Base-by-base conservation (phyloP, 1,140 invertebrate species). In the Drosophila sp. region DNA sequence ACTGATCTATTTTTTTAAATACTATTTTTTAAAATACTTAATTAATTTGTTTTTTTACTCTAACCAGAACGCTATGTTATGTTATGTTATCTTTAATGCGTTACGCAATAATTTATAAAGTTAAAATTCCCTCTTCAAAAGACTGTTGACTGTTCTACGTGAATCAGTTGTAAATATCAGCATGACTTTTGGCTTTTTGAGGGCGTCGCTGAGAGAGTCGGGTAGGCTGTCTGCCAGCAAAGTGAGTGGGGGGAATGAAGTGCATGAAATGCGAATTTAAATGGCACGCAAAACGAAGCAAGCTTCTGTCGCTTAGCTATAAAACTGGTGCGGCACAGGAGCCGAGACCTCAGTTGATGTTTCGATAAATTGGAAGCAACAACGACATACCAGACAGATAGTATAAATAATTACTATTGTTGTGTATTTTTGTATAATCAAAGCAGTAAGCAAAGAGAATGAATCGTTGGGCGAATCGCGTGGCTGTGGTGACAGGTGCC, bases 401-500 rank as follows among this genome's bases (percentile, higher is more conserved):
- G n/a, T n/a, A n/a, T n/a, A n/a, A n/a, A n/a, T n/a, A n/a, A n/a
- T n/a, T n/a, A n/a, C n/a, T n/a, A n/a, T n/a, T n/a, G n/a, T n/a
- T n/a, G n/a, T n/a, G n/a, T n/a, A 38, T 2, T 48, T 48, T 2
- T 11, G n/a, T 16, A 14, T 18, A 51, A 53, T 36, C 0, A 13
- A 53, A 53, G 18, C 36, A 38, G 64, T n/a, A 64, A 50, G 32
- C 16, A 14, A 21, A 45, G 7, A 53, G 21, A 7, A 91, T 91
- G 90, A 53, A 91, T 46, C 90, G 90, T 48, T 91, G 90, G 90
- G n/a, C 58, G 5, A 90, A 91, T 78, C 83, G 80, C 29, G 71
- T 82, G 2, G 90, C 90, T 29, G 90, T 89, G 0, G 89, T 91
- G 13, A 91, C 90, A 0, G 90, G 90, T 8, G 90, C 94, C 3